Percentiles rank a stretch among this genome's conserved stretches.
phyloP scores from a whole-genome alignment of 2,113 vertebrate genomes.

The Hyperoodon ampullatus region DNA sequence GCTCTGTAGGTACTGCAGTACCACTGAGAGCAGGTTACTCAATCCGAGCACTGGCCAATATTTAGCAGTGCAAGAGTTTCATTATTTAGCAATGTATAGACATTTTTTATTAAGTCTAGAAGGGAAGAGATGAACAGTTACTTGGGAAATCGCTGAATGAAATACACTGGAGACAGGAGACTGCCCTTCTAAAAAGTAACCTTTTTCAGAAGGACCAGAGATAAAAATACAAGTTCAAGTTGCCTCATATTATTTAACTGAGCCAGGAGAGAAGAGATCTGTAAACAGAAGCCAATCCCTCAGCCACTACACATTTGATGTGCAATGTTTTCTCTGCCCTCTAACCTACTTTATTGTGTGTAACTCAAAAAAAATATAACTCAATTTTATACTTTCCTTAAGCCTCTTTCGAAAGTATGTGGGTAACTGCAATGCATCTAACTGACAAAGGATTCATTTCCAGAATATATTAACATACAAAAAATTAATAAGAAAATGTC shows the following conservation, averaged over 20 bases:
- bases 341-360: background rate
- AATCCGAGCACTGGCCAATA: background rate
- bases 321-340: background rate
- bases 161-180: constrained; percentile 7
- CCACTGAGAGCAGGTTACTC: background rate
- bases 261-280: background rate
- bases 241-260: background rate
- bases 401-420: constrained; percentile 27
- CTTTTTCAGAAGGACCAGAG: background rate
- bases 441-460: background rate
- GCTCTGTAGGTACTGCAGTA: background rate
- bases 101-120: constrained; percentile 4
- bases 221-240: constrained; percentile 5
- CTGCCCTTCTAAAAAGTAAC: constrained; percentile 41
- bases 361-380: background rate
- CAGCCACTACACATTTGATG: background rate
- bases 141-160: constrained; percentile 52
- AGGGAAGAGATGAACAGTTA: background rate
- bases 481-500: background rate
- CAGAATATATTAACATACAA: background rate
- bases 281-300: background rate
- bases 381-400: background rate
- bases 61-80: constrained; percentile 1
- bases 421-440: background rate
- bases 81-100: constrained; percentile 49